Conservation (phyloP, 2,797 vertebrate species). For the Catostomus latipinnis region DNA sequence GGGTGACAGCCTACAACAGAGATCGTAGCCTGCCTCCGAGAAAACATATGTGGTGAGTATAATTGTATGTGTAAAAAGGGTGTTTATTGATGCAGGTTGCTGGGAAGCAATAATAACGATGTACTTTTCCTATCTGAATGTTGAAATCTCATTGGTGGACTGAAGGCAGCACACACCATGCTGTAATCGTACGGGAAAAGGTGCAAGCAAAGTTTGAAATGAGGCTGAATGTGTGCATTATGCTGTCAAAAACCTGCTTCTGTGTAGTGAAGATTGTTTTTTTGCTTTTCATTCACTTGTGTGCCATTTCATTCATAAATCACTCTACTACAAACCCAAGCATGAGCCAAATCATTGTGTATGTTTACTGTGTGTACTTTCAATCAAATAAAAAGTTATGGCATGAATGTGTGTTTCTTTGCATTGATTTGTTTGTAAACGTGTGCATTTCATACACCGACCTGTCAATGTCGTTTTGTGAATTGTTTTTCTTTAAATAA, state of each 20-base stretch:
- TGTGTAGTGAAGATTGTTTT: neutral
- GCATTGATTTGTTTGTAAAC: constrained; percentile 34
- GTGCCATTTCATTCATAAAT: constrained; percentile 43
- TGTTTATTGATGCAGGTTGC: constrained; percentile 68
- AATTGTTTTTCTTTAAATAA: constrained; percentile 41
- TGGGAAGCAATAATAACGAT: constrained; percentile 21
- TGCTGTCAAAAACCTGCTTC: constrained; percentile 25
- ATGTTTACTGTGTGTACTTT: constrained; percentile 9
- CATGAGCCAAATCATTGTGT: constrained; percentile 34
- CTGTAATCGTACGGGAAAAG: constrained; percentile 54
- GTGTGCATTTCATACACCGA: constrained; percentile 7
- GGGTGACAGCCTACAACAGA: constrained; percentile 98
- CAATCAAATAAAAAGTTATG: constrained; percentile 39
- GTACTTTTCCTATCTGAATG: neutral
- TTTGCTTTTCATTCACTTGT: neutral
- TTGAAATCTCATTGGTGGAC: constrained; percentile 9
- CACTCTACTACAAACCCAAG: constrained; percentile 15
- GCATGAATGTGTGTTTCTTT: constrained; percentile 39
- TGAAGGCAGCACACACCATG: constrained; percentile 71
- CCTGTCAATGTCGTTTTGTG: constrained; percentile 26
- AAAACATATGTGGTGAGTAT: constrained; percentile 97
- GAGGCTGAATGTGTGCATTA: constrained; percentile 16
- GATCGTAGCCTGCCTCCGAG: constrained; percentile 95
- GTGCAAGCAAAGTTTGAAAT: constrained; percentile 24
- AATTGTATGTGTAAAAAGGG: constrained; percentile 67